Evolutionary conservation across 2,113 vertebrate genomes (phyloP).

Genomic region (Ovibos moschatus): DNA sequence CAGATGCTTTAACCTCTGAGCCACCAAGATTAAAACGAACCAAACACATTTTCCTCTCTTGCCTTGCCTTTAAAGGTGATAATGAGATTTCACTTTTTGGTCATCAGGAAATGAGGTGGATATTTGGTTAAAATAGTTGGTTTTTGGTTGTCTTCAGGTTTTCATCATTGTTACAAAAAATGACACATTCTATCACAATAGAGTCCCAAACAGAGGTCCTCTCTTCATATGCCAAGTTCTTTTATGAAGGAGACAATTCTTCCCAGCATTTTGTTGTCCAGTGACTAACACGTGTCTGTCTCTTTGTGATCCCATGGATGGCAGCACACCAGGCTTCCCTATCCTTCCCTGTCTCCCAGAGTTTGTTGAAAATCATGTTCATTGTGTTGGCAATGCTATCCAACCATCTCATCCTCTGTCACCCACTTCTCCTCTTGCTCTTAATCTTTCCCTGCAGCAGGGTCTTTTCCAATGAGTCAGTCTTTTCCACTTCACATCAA

Average conservation of each 20-base stretch:
- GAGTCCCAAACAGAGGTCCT: not conserved
- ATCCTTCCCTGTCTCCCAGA: not conserved
- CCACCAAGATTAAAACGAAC: not conserved
- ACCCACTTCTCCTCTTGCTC: not conserved
- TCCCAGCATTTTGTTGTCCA: not conserved
- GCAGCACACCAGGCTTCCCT: not conserved
- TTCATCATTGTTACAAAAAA: not conserved
- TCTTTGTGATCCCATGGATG: not conserved
- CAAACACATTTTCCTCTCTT: not conserved
- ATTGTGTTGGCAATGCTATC: not conserved
- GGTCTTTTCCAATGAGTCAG: not conserved
- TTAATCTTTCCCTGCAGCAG: not conserved
- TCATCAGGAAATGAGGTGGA: fast-evolving
- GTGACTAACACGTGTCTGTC: fast-evolving
- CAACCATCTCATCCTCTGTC: not conserved
- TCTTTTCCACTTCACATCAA: not conserved
- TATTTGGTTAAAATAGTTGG: not conserved
- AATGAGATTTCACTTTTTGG: not conserved
- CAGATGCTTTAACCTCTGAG: no score
- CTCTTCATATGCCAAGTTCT: not conserved
- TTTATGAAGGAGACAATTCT: not conserved
- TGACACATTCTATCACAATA: not conserved
- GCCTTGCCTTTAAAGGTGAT: not conserved
- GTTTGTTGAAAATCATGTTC: not conserved
- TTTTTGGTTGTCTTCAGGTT: not conserved